Conservation (phyloP, 92 coral and sea anemone species). For the Virgularia gustaviana region DNA sequence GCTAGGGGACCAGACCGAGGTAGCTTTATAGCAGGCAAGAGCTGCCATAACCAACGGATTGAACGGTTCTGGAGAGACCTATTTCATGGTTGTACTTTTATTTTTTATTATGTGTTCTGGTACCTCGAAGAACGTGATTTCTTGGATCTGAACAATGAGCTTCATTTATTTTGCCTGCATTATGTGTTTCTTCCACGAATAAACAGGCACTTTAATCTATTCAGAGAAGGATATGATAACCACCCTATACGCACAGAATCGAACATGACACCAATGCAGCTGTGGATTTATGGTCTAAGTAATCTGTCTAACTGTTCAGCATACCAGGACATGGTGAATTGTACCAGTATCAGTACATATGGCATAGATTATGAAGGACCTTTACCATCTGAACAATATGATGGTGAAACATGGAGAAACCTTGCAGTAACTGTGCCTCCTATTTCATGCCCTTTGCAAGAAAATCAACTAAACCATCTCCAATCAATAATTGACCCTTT, state of each 20-base stretch:
- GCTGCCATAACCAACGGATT: constrained; percentile 52
- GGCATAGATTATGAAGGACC: constrained; percentile 45
- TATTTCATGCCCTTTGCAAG: constrained; percentile 50
- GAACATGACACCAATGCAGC: not conserved
- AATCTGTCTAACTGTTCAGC: too few relatives aligned
- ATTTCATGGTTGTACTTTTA: constrained; percentile 63
- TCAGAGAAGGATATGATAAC: not conserved
- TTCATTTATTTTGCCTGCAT: constrained; percentile 5
- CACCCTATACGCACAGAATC: constrained; percentile 7
- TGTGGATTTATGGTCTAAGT: not conserved
- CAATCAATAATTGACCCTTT: constrained; percentile 40
- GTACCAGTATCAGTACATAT: not conserved
- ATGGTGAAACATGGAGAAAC: constrained; percentile 52
- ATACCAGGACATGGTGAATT: too few relatives aligned
- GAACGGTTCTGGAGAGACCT: constrained; percentile 61
- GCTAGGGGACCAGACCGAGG: constrained; percentile 56
- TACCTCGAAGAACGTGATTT: not conserved
- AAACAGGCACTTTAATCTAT: not conserved
- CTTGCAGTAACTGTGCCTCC: constrained; percentile 41
- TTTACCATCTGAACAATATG: constrained; percentile 37
- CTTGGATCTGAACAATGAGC: not conserved
- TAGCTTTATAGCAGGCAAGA: constrained; percentile 54
- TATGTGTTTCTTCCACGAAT: constrained; percentile 13
- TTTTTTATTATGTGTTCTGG: constrained; percentile 54
- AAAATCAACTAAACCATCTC: constrained; percentile 9